Base-by-base conservation (phyloP, 1,140 invertebrate genomes). In the Eufriesea mexicana region DNA sequence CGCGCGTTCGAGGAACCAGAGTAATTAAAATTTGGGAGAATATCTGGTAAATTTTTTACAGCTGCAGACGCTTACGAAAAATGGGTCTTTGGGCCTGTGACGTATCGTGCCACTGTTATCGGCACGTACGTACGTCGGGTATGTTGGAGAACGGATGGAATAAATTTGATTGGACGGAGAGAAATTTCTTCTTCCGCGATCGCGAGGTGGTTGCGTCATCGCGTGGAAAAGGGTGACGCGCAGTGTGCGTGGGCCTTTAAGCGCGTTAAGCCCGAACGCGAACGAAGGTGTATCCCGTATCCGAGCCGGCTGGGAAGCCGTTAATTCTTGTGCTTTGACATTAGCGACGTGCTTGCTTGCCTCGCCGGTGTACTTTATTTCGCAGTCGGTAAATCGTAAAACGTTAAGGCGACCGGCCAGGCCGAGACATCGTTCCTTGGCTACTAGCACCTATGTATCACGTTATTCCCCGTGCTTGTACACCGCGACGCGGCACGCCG, bases 321-420 rank as follows among this genome's bases (percentile, higher is more conserved):
- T 86, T 87, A 87, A 87, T 86, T 84, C 77, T 77, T 25, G 76
- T 75, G 81, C 77, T 88, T 88, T 84, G 85, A 88, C 86, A 88
- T 86, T 78, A 86, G 85, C 85, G 76, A 84, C 82, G 77, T 59
- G 84, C 10, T 75, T 74, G 70, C 74, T 62, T 49, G 61, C 70
- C 68, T 64, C 67, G 79, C 66, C 73, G 35, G 59, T 42, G 81
- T 62, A 76, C 77, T 87, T 86, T 74, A 88, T 88, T 87, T 81
- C 82, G 86, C 85, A 73, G 62, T 75, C 80, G 80, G 75, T 84
- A 83, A 87, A 79, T 83, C 76, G 85, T 84, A 80, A 87, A 87
- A 87, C 64, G 80, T 81, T 83, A 70, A 83, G 64, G 64, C 76
- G 75, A 28, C 54, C 35, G 16, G 73, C 47, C 59, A 25, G 42